phyloP scores from a whole-genome alignment of 2,113 vertebrate species.

The Elanus axillaris region DNA sequence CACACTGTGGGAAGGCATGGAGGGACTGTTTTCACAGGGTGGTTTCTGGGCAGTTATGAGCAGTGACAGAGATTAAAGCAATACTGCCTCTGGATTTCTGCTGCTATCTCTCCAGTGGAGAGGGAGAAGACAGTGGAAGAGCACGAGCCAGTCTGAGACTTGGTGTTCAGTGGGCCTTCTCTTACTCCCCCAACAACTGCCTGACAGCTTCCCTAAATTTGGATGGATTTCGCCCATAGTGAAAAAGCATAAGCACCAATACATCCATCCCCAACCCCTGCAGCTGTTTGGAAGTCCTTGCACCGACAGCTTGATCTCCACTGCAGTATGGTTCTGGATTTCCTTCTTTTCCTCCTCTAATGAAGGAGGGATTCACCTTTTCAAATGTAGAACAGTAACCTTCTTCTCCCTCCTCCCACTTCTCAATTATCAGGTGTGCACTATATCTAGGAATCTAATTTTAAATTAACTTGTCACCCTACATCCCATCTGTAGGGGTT shows the following conservation, averaged over 20 bases:
- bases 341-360: not conserved
- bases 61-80: not conserved
- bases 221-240: not conserved
- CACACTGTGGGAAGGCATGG: not conserved
- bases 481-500: constrained; percentile 43
- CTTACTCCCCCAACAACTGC: not conserved
- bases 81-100: not conserved
- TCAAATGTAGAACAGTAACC: constrained; percentile 58
- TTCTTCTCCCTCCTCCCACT: constrained; percentile 22
- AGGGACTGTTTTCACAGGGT: not conserved
- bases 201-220: not conserved
- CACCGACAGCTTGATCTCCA: not conserved
- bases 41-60: not conserved
- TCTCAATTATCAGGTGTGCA: constrained; percentile 54
- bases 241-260: not conserved
- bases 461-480: constrained; percentile 65
- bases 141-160: not conserved
- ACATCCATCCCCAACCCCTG: not conserved
- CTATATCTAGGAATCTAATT: constrained; percentile 55
- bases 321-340: not conserved
- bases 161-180: not conserved
- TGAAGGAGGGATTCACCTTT: constrained; percentile 67
- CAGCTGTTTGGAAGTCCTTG: not conserved
- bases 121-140: not conserved
- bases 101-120: not conserved